Percentiles rank a stretch among this genome's conserved stretches.
Evolutionary conservation across 2,888 invertebrate species (phyloP).

Genomic region (Elegia similella): DNA sequence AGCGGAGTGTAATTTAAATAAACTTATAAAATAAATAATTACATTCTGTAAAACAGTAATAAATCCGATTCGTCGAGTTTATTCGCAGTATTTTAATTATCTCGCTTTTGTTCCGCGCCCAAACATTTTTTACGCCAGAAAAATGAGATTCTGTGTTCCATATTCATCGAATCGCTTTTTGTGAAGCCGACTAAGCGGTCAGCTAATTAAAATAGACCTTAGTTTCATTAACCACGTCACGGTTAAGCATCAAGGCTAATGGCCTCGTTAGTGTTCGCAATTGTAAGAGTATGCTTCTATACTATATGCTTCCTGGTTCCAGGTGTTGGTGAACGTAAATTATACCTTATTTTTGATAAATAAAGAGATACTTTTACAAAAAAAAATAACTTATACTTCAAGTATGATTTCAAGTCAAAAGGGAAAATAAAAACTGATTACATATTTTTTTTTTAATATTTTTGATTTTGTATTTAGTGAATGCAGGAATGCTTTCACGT

Average conservation of each 20-base stretch:
- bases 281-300: too few species aligned
- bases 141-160: conserved; percentile 13
- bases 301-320: too few species aligned
- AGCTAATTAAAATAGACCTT: conserved; percentile 13
- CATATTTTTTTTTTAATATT: too few species aligned
- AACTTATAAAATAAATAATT: neutral
- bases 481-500: too few species aligned
- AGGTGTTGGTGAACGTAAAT: too few species aligned
- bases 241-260: neutral
- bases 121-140: conserved; percentile 1
- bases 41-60: neutral
- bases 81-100: neutral
- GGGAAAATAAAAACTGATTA: too few species aligned
- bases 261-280: neutral
- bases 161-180: conserved; percentile 10
- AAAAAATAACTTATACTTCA: too few species aligned
- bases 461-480: too few species aligned
- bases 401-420: too few species aligned
- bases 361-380: too few species aligned
- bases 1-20: neutral
- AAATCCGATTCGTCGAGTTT: neutral
- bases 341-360: too few species aligned
- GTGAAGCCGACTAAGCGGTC: conserved; percentile 1
- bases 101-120: neutral
- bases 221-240: neutral